Evolutionary conservation across 2,113 vertebrate genomes (phyloP), one percentile per base, ranked within the genome.

Genomic region (Choloepus hoffmanni): DNA sequence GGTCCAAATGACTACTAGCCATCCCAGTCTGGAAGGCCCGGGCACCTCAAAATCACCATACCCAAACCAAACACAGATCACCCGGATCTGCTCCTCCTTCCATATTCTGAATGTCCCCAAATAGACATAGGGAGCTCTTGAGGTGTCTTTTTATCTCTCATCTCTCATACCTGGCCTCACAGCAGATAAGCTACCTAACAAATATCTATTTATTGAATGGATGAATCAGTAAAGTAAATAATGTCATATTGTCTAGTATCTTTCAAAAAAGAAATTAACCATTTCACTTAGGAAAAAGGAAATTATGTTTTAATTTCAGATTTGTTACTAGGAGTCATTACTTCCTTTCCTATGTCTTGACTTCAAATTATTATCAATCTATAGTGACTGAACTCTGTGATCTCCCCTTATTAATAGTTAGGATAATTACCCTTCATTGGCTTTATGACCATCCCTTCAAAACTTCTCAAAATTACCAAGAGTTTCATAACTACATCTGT

Each of bases 181-280:
- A 87, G 53, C 36, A 87, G 26, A 3, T 33, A 86, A 92, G 3
- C 8, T 36, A 24, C 74, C 55, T 55, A 26, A 82, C 73, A 68
- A n/a, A n/a, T 23, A 21, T 8, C 3, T 73, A 53, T 67, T 53
- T 90, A 60, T 24, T 55, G 28, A 90, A 76, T 36, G 26, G 0
- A 36, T 68, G 14, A 74, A 92, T 86, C 85, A 88, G 68, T 33
- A 90, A 70, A 53, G 13, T 94, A 30, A 74, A 78, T 81, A 73
- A 43, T 30, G 45, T 73, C 78, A 60, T n/a, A 60, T 23, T 89
- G 18, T 40, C 43, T 1, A 65, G 55, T 53, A n/a, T 33, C 24
- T 43, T 87, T 76, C 33, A 92, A 87, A 72, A 85, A 72, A 76
- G 26, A 88, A 65, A 77, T 82, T 53, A 78, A 97, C 40, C 74